Conservation (phyloP, 2,888 invertebrate species). For the Torymus auratus region DNA sequence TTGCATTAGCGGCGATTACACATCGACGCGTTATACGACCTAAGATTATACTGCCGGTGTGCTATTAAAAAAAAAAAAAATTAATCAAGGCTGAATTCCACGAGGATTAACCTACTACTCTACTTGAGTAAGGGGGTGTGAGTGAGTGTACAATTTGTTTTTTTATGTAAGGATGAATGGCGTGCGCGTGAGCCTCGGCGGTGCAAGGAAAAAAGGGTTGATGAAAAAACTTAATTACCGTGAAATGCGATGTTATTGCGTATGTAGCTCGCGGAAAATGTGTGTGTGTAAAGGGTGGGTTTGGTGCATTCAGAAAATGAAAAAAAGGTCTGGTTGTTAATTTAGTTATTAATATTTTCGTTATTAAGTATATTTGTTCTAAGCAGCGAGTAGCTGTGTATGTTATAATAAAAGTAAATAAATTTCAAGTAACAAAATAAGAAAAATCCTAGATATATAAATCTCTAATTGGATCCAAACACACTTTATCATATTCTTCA, state of each 20-base stretch:
- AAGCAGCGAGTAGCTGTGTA: no score
- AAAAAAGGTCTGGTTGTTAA: not conserved
- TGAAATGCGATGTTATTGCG: not conserved
- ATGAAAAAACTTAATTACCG: constrained; percentile 21
- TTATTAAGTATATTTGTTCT: no score
- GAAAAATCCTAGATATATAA: no score
- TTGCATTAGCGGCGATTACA: constrained; percentile 1
- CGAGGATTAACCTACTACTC: constrained; percentile 53
- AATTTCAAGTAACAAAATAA: no score
- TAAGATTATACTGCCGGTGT: not conserved
- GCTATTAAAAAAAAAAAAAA: not conserved
- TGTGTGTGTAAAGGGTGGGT: no score
- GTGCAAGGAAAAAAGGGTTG: constrained; percentile 9
- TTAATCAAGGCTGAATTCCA: constrained; percentile 38
- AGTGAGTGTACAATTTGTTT: constrained; percentile 1
- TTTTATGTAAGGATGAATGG: constrained; percentile 32
- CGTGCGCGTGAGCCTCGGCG: constrained; percentile 19
- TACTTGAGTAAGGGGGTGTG: constrained; percentile 3
- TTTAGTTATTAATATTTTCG: not conserved
- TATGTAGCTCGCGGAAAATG: no score
- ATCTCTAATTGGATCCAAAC: no score
- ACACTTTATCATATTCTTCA: no score
- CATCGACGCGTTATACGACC: not conserved
- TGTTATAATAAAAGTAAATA: no score
- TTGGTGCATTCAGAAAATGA: not conserved